A percentile compares a stretch with the other conserved stretches of the same genome.
phyloP scores from a whole-genome alignment of 1,140 invertebrate genomes.

The Polypedilum pembai region DNA sequence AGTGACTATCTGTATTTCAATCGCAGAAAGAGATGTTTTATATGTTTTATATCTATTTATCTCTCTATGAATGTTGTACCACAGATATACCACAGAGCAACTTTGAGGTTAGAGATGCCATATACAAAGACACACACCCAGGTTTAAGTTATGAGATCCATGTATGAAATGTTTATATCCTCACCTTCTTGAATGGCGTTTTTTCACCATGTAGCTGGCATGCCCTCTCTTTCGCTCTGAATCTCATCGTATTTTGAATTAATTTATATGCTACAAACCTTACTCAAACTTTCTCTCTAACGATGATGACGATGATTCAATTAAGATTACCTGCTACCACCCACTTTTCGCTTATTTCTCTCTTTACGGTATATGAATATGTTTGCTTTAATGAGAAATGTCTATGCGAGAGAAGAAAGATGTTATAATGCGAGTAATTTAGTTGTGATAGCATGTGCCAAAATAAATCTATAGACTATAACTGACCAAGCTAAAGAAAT shows the following conservation, averaged over 20 bases:
- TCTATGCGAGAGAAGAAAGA: background rate
- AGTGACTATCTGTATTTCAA: background rate
- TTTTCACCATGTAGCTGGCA: background rate
- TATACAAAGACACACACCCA: background rate
- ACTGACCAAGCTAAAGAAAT: no score
- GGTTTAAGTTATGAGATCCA: background rate
- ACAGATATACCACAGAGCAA: no score
- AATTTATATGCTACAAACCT: background rate
- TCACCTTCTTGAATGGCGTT: background rate
- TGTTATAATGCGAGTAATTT: conserved; percentile 9
- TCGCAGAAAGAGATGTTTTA: no score
- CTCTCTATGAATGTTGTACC: no score
- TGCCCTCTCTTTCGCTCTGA: background rate
- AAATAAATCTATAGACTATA: background rate
- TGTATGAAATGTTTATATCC: background rate
- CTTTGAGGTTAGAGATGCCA: background rate
- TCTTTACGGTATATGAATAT: background rate
- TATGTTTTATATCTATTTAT: background rate
- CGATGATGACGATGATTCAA: background rate
- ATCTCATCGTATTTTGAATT: background rate
- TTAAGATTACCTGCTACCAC: background rate
- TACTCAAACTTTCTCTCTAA: background rate
- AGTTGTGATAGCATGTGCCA: background rate
- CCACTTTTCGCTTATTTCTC: no score
- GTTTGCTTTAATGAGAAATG: conserved; percentile 1